phyloP scores from a whole-genome alignment of 2,888 invertebrate genomes.

The Ceriagrion tenellum region DNA sequence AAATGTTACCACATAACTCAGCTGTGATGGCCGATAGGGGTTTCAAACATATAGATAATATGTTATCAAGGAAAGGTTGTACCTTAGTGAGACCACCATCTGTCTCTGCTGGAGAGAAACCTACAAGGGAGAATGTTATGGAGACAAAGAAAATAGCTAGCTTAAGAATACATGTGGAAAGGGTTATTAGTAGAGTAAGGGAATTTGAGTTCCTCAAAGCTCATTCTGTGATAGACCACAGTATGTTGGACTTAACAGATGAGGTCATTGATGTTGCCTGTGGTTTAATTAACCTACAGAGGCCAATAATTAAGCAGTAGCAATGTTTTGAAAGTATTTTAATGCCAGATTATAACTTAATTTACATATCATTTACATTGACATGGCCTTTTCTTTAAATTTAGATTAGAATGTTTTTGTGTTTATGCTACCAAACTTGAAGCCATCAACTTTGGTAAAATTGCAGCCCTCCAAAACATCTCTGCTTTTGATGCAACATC shows the following conservation, averaged over 20 bases:
- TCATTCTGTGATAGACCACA: conserved; percentile 1
- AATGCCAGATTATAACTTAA: no score
- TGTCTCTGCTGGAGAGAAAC: background rate
- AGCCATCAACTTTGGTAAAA: no score
- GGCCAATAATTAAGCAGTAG: background rate
- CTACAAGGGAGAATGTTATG: background rate
- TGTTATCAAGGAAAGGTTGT: background rate
- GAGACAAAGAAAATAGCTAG: conserved; percentile 49
- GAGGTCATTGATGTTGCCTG: background rate
- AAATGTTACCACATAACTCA: background rate
- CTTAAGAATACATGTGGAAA: conserved; percentile 35
- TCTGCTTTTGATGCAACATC: no score
- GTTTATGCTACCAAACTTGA: no score
- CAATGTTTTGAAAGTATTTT: no score
- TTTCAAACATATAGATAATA: conserved; percentile 2
- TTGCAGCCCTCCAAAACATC: no score
- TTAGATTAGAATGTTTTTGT: no score
- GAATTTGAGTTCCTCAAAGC: conserved; percentile 19
- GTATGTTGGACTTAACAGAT: background rate
- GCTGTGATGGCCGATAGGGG: conserved; percentile 41
- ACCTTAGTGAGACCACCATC: background rate
- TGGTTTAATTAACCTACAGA: background rate
- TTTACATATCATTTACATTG: no score
- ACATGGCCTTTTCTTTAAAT: no score
- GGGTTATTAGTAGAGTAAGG: conserved; percentile 18